Evolutionary conservation across 2,113 vertebrate species (phyloP).

Genomic region (Zosterops hypoxanthus): DNA sequence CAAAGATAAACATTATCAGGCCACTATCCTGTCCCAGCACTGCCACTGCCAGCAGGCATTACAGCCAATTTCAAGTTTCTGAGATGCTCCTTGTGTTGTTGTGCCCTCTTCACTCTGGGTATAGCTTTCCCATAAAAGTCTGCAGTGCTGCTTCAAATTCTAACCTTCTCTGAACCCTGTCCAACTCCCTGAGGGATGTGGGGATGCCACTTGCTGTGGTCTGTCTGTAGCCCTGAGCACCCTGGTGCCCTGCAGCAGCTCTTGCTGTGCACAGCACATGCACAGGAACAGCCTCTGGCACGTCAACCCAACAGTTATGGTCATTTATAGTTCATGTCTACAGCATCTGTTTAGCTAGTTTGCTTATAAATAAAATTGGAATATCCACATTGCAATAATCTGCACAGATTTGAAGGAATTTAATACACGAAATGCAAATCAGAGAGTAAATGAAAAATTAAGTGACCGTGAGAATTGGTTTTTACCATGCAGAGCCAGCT

Average conservation of each 20-base stretch:
- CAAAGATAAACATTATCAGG: neutral
- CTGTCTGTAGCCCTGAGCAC: neutral
- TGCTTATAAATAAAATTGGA: slow-evolving; percentile 5
- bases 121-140: neutral
- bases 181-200: fast-evolving
- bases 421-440: neutral
- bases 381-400: neutral
- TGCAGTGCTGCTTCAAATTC: neutral
- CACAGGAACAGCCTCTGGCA: neutral
- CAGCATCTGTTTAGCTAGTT: neutral
- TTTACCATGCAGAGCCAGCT: slow-evolving; percentile 28
- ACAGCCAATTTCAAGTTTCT: neutral
- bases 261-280: neutral
- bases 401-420: neutral
- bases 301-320: neutral
- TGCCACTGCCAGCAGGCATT: fast-evolving
- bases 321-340: neutral
- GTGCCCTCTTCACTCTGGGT: neutral
- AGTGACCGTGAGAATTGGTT: neutral
- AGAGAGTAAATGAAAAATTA: slow-evolving; percentile 44
- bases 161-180: neutral
- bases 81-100: neutral
- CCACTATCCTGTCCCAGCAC: neutral
- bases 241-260: neutral
- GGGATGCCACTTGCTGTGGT: neutral